Percentiles rank a stretch among this genome's conserved stretches.
These are phyloP conservation scores for Nephila pilipes DNA, from an alignment of 1,140 invertebrate genomes.

Conservation along the genomic window DNA sequence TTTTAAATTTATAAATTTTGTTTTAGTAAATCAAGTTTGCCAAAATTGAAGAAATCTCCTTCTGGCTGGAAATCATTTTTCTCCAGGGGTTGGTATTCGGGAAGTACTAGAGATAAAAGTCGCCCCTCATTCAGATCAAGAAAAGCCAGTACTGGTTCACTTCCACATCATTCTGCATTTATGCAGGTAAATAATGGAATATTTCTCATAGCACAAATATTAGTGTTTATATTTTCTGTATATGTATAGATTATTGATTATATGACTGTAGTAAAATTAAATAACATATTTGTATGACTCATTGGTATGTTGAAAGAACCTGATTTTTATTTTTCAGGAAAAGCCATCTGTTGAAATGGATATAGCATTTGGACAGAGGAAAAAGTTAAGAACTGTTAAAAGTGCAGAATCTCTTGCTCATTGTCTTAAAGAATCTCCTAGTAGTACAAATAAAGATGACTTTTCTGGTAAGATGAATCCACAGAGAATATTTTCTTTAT, in stretches of 20 bases:
- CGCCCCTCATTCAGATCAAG: slow-evolving; percentile 51
- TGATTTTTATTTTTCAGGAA: slow-evolving; percentile 75
- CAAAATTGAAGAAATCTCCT: slow-evolving; percentile 76
- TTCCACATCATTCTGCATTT: slow-evolving; percentile 66
- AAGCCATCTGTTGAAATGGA: slow-evolving; percentile 77
- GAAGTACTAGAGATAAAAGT: slow-evolving; percentile 79
- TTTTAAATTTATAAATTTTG: not conserved
- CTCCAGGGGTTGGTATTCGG: slow-evolving; percentile 80
- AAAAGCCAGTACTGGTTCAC: slow-evolving; percentile 73
- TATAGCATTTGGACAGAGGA: slow-evolving; percentile 78
- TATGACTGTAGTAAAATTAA: not conserved
- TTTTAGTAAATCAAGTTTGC: slow-evolving; percentile 62
- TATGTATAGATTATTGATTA: not conserved
- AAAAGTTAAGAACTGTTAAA: slow-evolving; percentile 86
- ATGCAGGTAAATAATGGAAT: slow-evolving; percentile 47
- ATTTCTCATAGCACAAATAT: not conserved
- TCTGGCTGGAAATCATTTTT: slow-evolving; percentile 84
- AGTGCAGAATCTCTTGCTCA: slow-evolving; percentile 86
- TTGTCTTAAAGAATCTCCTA: slow-evolving; percentile 66
- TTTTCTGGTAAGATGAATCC: slow-evolving; percentile 13
- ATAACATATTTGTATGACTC: too few relatives aligned
- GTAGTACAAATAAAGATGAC: slow-evolving; percentile 66
- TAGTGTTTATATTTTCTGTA: not conserved
- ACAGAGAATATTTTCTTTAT: too few relatives aligned
- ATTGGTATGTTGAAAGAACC: not conserved